phyloP scores from a whole-genome alignment of 2,113 vertebrate species.

The Tapirus terrestris region DNA sequence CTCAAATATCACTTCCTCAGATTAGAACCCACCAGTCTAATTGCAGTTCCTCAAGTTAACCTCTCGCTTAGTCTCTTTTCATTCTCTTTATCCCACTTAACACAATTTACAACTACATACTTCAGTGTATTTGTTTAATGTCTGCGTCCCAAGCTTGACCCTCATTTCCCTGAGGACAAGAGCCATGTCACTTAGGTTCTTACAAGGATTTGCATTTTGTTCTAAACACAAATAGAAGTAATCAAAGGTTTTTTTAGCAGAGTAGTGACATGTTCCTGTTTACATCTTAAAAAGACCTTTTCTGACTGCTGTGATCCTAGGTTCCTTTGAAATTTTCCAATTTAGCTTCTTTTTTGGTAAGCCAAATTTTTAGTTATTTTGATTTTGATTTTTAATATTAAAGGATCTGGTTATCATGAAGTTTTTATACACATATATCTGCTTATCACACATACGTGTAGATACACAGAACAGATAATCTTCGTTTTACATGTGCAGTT shows the following conservation, averaged over 20 bases:
- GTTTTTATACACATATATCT: not conserved
- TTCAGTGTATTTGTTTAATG: not conserved
- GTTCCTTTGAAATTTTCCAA: not conserved
- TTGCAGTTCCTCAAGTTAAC: not conserved
- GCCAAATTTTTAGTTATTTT: not conserved
- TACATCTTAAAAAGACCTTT: not conserved
- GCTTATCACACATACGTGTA: not conserved
- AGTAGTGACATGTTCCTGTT: not conserved
- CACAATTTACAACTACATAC: not conserved
- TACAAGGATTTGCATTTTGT: not conserved
- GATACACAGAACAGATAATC: not conserved
- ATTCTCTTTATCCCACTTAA: not conserved
- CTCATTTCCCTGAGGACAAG: not conserved
- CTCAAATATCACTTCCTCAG: not conserved
- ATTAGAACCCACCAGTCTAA: not conserved
- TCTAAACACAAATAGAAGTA: not conserved
- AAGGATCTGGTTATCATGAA: not conserved
- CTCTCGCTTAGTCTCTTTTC: not conserved
- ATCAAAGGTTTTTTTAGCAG: not conserved
- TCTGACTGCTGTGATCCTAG: not conserved
- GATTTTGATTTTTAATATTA: conserved; percentile 18
- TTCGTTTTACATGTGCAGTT: not conserved
- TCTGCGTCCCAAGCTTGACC: not conserved
- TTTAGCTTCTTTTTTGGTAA: not conserved
- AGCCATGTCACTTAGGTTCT: not conserved